Conservation (phyloP, 2,797 vertebrate genomes). For the Eurystomus glaucurus region DNA sequence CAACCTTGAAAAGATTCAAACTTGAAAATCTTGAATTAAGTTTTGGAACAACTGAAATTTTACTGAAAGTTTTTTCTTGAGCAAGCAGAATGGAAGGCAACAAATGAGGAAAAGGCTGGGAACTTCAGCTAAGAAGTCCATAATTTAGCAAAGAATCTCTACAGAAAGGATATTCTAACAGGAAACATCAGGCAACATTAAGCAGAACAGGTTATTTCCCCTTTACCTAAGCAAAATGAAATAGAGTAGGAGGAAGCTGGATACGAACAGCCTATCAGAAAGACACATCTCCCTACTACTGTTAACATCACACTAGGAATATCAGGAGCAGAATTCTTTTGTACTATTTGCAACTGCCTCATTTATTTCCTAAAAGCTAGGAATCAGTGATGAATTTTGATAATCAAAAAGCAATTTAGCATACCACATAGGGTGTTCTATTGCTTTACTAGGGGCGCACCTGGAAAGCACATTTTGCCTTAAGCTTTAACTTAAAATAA, state of each 20-base stretch:
- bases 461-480: slow-evolving; percentile 34
- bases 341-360: background rate
- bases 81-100: background rate
- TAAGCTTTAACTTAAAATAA: background rate
- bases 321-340: background rate
- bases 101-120: background rate
- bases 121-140: background rate
- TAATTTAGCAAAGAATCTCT: background rate
- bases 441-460: background rate
- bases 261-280: background rate
- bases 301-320: background rate
- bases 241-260: background rate
- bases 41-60: background rate
- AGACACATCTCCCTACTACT: background rate
- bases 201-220: background rate
- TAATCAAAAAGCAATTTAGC: slow-evolving; percentile 47
- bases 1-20: background rate
- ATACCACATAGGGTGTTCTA: background rate
- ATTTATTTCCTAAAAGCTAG: background rate
- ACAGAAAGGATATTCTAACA: background rate
- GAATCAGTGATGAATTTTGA: slow-evolving; percentile 17
- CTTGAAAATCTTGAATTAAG: background rate
- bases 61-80: background rate
- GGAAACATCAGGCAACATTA: background rate
- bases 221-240: background rate